Base-by-base conservation (phyloP, 1,140 invertebrate genomes). In the Pogonomyrmex barbatus region DNA sequence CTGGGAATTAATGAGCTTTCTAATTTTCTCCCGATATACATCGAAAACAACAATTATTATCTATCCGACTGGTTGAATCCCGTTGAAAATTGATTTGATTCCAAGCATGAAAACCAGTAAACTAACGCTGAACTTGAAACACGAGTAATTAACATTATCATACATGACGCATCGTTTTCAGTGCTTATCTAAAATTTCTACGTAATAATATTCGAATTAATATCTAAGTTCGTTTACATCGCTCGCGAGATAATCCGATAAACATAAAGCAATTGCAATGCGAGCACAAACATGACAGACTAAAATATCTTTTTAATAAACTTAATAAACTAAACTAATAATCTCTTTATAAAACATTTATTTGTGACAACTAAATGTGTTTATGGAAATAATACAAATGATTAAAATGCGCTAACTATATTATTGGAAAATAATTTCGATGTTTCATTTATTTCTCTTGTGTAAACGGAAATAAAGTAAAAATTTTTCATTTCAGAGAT, bases 41-140 rank as follows among this genome's bases (percentile, higher is more conserved):
- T 47, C 12, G 45, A 67, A 79, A 81, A 68, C 24, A 33, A 45
- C 8, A 47, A 73, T 82, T 47, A 82, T 71, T 82, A 82, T 73
- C 54, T 73, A 82, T 73, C 39, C 54, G 39, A 73, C 9, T 60
- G 79, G 17, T 68, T 68, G 39, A 71, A 24, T 58, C n/a, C 50
- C 12, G 17, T 71, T n/a, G n/a, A 58, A 82, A 82, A 82, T 36
- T 71, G 39, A 82, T 82, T 71, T 58, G 17, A 58, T 52, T 14
- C 24, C 52, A 12, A 45, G 24, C 78, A 39, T 45, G 24, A 70
- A 56, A 82, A 56, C 4, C 14, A 30, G 63, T 47, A 71, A 68
- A 81, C 8, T 33, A 81, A 67, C 12, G 63, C 17, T 68, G n/a
- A 68, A 82, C 14, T 68, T 42, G 39, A 79, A 52, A 8, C 36